Conservation (phyloP, 1,140 invertebrate species). For the Ceratina calcarata region DNA sequence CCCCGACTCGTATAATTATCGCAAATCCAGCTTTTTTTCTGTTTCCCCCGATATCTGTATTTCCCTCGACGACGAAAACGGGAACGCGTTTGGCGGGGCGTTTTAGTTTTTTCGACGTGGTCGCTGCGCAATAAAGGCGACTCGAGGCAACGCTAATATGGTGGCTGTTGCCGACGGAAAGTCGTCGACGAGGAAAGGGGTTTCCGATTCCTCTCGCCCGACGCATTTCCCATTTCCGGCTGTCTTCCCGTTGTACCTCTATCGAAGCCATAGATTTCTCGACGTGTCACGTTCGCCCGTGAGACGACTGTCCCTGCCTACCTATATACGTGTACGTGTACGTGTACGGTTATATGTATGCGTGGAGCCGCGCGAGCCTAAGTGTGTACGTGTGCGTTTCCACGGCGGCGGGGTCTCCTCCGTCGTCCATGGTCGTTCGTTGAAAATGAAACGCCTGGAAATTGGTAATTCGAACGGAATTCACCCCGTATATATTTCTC, state of each 20-base stretch:
- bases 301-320: no score
- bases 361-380: not conserved
- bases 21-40: conserved; percentile 3
- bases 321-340: not conserved
- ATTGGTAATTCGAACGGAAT: conserved; percentile 38
- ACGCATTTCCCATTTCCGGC: conserved; percentile 41
- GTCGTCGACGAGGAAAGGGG: conserved; percentile 25
- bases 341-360: not conserved
- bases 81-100: conserved; percentile 8
- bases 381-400: not conserved
- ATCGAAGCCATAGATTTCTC: conserved; percentile 37
- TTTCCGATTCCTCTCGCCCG: conserved; percentile 12
- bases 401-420: not conserved
- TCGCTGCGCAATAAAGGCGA: conserved; percentile 59
- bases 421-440: not conserved
- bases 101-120: conserved; percentile 38
- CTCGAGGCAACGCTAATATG: conserved; percentile 55
- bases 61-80: not conserved
- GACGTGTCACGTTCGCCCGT: conserved; percentile 2
- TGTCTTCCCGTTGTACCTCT: not conserved
- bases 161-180: conserved; percentile 53
- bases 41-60: not conserved
- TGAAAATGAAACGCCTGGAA: conserved; percentile 30
- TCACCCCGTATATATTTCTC: conserved; percentile 6
- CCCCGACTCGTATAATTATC: conserved; percentile 8